Base-by-base conservation (phyloP, 1,140 invertebrate genomes). In the Cydia splendana region DNA sequence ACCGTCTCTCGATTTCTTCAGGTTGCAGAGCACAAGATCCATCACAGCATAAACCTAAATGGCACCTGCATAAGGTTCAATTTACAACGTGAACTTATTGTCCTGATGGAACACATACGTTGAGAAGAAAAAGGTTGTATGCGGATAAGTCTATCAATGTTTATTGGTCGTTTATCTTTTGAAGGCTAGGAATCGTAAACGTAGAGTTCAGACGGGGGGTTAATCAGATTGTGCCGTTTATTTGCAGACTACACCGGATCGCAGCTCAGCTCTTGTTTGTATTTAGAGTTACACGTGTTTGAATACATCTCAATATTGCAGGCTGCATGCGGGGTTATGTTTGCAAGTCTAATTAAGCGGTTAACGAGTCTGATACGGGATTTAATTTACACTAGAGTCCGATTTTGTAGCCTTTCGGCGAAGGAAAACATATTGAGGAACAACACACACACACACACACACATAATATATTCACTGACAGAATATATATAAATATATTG, bases 271-370 rank as follows among this genome's bases (percentile, higher is more conserved):
- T 34, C 65, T 3, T 67, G 65, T 71, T 71, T 71, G 67, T 71
- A 71, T 71, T 71, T 71, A 45, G 34, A 38, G 67, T 71, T 71
- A 71, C 57, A 62, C 67, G 13, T 71, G 67, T 71, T 71, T 71
- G 67, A 71, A 71, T 71, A 71, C 67, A 71, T 71, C 67, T 71
- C 67, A 71, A 71, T 71, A 38, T 20, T 71, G 67, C 30, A 71
- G 30, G 20, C 67, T 71, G 34, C 30, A 67, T 67, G 15, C 65
- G 28, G 65, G 30, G 65, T 67, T 34, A 38, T 38, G 34, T 71
- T 71, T 42, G 67, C 30, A n/a, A 18, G 67, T 38, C 34, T 71
- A 38, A 38, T 71, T 42, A 38, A 38, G 57, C 57, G 20, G 57
- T 62, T 62, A 62, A 62, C 20, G 20, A 62, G 57, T 24, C 57